Evolutionary conservation across 2,113 vertebrate genomes (phyloP).

Genomic region (Cisticola juncidis): DNA sequence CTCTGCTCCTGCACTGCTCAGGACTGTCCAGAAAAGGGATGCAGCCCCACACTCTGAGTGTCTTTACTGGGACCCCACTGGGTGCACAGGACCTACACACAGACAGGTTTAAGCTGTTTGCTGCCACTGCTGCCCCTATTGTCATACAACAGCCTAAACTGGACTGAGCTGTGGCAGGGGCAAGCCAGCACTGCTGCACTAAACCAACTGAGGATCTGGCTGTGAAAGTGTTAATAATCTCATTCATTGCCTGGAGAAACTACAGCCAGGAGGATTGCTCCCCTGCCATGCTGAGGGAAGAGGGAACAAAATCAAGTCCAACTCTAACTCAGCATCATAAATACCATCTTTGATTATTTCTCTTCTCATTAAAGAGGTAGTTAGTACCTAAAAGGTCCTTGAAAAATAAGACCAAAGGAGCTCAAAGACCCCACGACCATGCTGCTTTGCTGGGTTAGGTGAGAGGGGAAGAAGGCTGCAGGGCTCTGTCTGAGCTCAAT

Average conservation of each 20-base stretch:
- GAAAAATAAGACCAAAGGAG: not conserved
- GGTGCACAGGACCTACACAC: not conserved
- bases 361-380: not conserved
- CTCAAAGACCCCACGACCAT: rapidly evolving
- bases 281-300: not conserved
- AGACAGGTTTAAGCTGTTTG: not conserved
- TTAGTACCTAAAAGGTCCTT: not conserved
- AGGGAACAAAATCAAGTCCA: not conserved
- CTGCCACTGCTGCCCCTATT: not conserved
- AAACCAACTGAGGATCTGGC: not conserved
- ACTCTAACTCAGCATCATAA: not conserved
- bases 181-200: not conserved
- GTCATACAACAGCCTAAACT: not conserved
- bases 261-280: not conserved
- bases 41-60: not conserved
- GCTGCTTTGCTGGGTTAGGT: not conserved
- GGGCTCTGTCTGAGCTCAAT: not conserved
- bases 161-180: not conserved
- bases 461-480: not conserved
- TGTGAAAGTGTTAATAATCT: not conserved
- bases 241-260: not conserved
- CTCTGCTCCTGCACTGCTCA: not conserved
- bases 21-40: not conserved
- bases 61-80: not conserved
- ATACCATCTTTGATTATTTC: not conserved